Evolutionary conservation across 1,140 invertebrate species (phyloP), one percentile per base, ranked within the genome.

Genomic region (Polypedilum vanderplanki): DNA sequence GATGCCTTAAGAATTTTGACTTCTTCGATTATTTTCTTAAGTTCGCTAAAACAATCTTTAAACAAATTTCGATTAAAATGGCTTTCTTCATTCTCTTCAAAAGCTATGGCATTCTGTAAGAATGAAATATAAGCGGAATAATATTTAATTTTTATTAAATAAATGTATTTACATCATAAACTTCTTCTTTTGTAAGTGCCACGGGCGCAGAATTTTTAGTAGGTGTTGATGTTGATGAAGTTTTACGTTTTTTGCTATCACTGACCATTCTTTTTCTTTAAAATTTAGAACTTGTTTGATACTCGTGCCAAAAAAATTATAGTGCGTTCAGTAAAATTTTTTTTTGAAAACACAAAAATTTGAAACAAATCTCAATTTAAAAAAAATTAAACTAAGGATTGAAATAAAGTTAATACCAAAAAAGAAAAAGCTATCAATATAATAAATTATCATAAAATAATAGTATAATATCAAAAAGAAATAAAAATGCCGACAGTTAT

Each of bases 401-500:
- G 2, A 9, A 46, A 46, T 15, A 46, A 46, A 46, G 8, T 46
- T 46, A 41, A 41, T 7, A 46, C 8, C 41, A 46, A 46, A 46
- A 46, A 46, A 46, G 24, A 15, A 57, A 57, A 57, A 46, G 7
- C 9, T 3, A 46, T 46, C 9, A 46, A 46, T 7, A 46, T 10
- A 46, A 3, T n/a, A n/a, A 10, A 46, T 10, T 10, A 46, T 46
- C 2, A 46, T 46, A 10, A 46, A 46, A 46, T 10, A 46, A 3
- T 7, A 46, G 9, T 3, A 8, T 46, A 10, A 46, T 10, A 10
- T 10, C 41, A 46, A 3, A 46, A n/a, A 57, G 15, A n/a, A 57
- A 15, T 57, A 12, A 12, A 82, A 79, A 94, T 94, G 92, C 92
- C 92, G 8, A 93, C 91, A 3, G 86, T 94, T 0, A 88, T 94